Evolutionary conservation across 2,888 invertebrate genomes (phyloP).

Genomic region (Marronus borbonicus): DNA sequence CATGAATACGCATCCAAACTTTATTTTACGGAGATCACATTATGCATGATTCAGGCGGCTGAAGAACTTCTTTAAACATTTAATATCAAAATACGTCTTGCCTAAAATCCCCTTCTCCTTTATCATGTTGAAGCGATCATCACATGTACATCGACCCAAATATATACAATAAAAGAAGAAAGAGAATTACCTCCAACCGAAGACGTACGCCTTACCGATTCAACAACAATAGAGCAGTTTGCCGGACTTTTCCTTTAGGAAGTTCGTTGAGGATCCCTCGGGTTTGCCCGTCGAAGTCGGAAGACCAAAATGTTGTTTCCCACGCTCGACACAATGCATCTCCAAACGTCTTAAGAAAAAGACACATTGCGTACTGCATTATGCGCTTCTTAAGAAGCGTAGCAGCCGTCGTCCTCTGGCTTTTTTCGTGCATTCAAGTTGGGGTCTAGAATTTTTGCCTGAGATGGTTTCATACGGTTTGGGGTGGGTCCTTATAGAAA

Average conservation of each 20-base stretch:
- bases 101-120: too few species aligned
- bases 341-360: conserved; percentile 57
- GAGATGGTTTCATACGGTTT: background rate
- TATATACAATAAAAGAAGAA: background rate
- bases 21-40: too few species aligned
- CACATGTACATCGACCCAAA: background rate
- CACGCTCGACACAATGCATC: conserved; percentile 57
- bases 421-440: conserved; percentile 39
- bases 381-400: conserved; percentile 42
- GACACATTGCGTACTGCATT: conserved; percentile 56
- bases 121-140: background rate
- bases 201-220: conserved; percentile 4
- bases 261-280: conserved; percentile 53
- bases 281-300: conserved; percentile 50
- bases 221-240: conserved; percentile 43
- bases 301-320: conserved; percentile 55
- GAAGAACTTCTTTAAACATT: too few species aligned
- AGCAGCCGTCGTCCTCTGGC: conserved; percentile 10
- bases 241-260: conserved; percentile 54
- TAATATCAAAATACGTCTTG: too few species aligned
- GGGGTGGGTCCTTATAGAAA: background rate
- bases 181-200: background rate
- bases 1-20: too few species aligned
- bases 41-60: too few species aligned
- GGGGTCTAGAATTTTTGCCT: conserved; percentile 35